Evolutionary conservation across 2,888 invertebrate species (phyloP).

Genomic region (Scotopteryx bipunctaria): DNA sequence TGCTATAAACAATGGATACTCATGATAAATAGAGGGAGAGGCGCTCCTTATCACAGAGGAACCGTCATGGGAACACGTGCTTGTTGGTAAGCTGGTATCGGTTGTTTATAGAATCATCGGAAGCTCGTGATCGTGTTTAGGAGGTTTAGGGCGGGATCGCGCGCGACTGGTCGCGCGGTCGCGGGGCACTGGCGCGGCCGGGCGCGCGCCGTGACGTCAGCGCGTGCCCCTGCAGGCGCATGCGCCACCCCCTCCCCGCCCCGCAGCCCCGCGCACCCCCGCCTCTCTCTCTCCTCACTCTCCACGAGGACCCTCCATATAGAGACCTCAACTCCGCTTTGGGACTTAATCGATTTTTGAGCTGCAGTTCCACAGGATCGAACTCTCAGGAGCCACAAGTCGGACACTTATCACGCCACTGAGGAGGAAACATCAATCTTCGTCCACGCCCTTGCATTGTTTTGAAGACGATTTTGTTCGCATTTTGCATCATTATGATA

Average conservation of each 20-base stretch:
- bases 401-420: conserved; percentile 6
- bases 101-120: conserved; percentile 69
- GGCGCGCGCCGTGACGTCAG: conserved; percentile 78
- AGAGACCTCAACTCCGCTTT: conserved; percentile 79
- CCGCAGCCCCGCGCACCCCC: conserved; percentile 8
- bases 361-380: conserved; percentile 73
- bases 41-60: conserved; percentile 41
- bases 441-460: conserved; percentile 26
- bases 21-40: conserved; percentile 47
- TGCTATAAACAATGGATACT: conserved; percentile 47
- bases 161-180: conserved; percentile 76
- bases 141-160: conserved; percentile 66
- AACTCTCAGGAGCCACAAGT: conserved; percentile 62
- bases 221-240: conserved; percentile 69
- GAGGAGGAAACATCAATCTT: conserved; percentile 16
- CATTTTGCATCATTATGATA: background rate
- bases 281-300: conserved; percentile 62
- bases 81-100: conserved; percentile 42
- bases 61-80: conserved; percentile 50
- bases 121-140: conserved; percentile 70
- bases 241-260: conserved; percentile 49
- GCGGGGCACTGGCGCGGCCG: conserved; percentile 78
- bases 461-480: conserved; percentile 36
- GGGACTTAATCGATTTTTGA: conserved; percentile 81
- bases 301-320: conserved; percentile 76